Conservation (phyloP, 2,113 vertebrate genomes). For the human (Homo sapiens) region DNA sequence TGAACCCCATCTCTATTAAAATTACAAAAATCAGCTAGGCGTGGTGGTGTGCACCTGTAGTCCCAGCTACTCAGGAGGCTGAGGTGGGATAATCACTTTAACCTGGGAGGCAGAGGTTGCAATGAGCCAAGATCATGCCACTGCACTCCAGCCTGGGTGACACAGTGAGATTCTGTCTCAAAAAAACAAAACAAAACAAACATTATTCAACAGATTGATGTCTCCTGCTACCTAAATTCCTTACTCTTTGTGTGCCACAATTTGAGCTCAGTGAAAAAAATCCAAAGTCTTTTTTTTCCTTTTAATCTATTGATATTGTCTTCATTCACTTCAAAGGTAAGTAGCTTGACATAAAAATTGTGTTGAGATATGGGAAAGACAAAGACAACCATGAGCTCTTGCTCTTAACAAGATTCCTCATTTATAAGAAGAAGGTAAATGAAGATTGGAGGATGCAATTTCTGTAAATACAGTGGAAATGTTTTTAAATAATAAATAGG, state of each 20-base stretch:
- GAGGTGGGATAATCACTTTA: no score
- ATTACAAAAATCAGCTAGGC: no score
- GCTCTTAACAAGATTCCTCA: background rate
- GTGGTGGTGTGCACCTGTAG: no score
- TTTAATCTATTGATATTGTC: background rate
- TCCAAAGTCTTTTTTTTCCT: background rate
- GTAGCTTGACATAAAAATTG: background rate
- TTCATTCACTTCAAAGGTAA: slow-evolving; percentile 11
- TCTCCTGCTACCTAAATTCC: background rate
- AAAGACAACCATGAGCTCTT: background rate
- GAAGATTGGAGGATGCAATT: background rate
- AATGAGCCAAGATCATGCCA: no score
- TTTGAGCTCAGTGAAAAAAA: background rate
- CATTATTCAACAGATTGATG: background rate
- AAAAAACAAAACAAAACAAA: background rate
- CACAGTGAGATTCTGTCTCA: no score
- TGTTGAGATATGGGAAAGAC: background rate
- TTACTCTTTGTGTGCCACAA: background rate
- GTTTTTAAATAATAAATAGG: background rate
- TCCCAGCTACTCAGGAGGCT: no score
- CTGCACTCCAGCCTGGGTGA: no score
- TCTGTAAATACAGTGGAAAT: background rate
- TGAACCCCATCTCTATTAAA: no score
- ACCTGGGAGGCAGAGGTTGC: no score
- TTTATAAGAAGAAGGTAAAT: background rate